These are phyloP conservation scores for Caradrina kadenii DNA, from an alignment of 2,888 invertebrate species.

Conservation along the genomic window DNA sequence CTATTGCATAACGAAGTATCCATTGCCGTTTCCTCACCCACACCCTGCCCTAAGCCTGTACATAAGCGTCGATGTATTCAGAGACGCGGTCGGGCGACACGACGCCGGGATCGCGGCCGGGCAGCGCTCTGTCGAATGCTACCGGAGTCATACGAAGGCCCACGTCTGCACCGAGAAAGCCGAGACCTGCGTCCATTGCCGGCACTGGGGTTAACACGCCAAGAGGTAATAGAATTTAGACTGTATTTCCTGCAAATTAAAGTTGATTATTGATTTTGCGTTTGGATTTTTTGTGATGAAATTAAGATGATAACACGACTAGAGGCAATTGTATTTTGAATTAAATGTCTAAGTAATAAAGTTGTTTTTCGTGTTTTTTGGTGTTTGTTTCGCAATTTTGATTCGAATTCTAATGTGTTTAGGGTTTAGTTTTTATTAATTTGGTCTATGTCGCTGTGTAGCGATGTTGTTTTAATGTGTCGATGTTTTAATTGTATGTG, in stretches of 20 bases:
- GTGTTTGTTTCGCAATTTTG: too few species aligned
- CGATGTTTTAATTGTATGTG: constrained; percentile 49
- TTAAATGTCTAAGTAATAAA: background rate
- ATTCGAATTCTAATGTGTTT: background rate
- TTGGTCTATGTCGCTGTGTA: constrained; percentile 36
- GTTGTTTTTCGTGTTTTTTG: background rate
- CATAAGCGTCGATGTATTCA: constrained; percentile 80
- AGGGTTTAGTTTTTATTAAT: constrained; percentile 25
- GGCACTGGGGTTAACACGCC: constrained; percentile 94
- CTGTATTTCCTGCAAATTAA: background rate
- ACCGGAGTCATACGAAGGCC: constrained; percentile 89
- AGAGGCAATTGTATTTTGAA: constrained; percentile 71
- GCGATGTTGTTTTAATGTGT: constrained; percentile 47
- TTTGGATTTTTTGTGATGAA: constrained; percentile 5
- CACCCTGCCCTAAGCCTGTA: constrained; percentile 56
- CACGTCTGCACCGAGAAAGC: constrained; percentile 92
- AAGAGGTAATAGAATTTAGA: constrained; percentile 74
- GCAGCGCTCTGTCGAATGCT: constrained; percentile 94
- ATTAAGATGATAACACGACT: constrained; percentile 89
- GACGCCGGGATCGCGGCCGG: constrained; percentile 95
- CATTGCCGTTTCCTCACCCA: constrained; percentile 40
- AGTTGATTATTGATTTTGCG: constrained; percentile 3
- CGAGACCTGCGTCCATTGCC: constrained; percentile 92
- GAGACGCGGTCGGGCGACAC: constrained; percentile 94
- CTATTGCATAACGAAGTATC: constrained; percentile 33